Percentiles rank a stretch among this genome's conserved stretches.
phyloP scores from a whole-genome alignment of 2,888 invertebrate genomes.

The Ditula angustiorana region DNA sequence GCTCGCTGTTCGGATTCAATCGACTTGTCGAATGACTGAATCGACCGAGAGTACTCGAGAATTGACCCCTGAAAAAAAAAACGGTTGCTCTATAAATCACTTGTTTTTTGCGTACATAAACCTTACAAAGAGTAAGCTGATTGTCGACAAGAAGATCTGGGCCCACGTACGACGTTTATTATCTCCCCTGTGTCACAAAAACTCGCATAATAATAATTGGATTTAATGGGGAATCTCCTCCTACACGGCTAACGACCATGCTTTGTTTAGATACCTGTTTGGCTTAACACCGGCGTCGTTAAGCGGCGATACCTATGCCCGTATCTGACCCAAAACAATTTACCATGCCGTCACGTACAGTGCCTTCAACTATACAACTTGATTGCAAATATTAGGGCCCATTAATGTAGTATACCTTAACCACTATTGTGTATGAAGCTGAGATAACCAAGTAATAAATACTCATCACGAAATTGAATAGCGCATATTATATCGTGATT shows the following conservation, averaged over 20 bases:
- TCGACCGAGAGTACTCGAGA: slow-evolving; percentile 91
- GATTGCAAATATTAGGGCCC: slow-evolving; percentile 40
- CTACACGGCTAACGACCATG: slow-evolving; percentile 68
- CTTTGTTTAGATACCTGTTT: slow-evolving; percentile 68
- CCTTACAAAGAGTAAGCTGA: slow-evolving; percentile 57
- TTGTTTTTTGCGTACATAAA: slow-evolving; percentile 48
- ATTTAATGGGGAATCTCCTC: slow-evolving; percentile 74
- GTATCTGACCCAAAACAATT: slow-evolving; percentile 42
- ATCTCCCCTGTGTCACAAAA: slow-evolving; percentile 68
- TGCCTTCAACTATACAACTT: slow-evolving; percentile 35
- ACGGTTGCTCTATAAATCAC: slow-evolving; percentile 48
- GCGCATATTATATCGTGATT: slow-evolving; percentile 15
- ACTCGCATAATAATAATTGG: slow-evolving; percentile 75
- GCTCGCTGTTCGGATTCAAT: slow-evolving; percentile 84
- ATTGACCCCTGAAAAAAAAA: slow-evolving; percentile 87
- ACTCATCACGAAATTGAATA: slow-evolving; percentile 34
- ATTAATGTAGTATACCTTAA: slow-evolving; percentile 32
- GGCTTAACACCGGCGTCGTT: slow-evolving; percentile 39
- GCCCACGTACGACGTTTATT: slow-evolving; percentile 75
- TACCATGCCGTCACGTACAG: slow-evolving; percentile 41
- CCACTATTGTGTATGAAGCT: slow-evolving; percentile 30
- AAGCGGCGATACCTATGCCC: slow-evolving; percentile 45
- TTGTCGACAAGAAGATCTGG: slow-evolving; percentile 57
- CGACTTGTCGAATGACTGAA: slow-evolving; percentile 93
- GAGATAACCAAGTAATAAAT: slow-evolving; percentile 32